Conservation (phyloP, 2,888 invertebrate genomes). For the Limnephilus marmoratus region DNA sequence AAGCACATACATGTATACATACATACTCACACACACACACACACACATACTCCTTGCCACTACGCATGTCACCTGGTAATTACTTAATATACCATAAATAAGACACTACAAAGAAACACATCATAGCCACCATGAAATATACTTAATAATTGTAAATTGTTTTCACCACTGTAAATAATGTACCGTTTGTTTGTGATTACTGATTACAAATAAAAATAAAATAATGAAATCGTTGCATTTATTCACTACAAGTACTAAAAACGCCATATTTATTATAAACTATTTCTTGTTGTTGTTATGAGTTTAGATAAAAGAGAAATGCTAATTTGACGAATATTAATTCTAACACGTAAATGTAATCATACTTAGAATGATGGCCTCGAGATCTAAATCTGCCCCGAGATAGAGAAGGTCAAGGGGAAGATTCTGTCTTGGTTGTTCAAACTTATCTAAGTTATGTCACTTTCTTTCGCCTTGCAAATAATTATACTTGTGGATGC, state of each 20-base stretch:
- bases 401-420: background rate
- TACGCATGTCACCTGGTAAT: too few species aligned
- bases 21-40: too few species aligned
- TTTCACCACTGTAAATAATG: too few species aligned
- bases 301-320: background rate
- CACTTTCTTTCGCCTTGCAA: background rate
- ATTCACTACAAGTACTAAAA: background rate
- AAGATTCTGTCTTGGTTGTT: background rate
- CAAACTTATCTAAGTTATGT: background rate
- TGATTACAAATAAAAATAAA: too few species aligned
- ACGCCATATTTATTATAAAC: background rate
- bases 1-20: too few species aligned
- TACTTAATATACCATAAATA: too few species aligned
- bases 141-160: too few species aligned
- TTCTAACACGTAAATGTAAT: background rate
- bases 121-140: too few species aligned
- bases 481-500: too few species aligned
- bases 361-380: background rate
- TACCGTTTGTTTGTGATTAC: too few species aligned
- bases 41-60: too few species aligned
- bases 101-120: too few species aligned
- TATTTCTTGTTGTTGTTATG: background rate
- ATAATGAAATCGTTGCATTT: background rate
- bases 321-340: background rate
- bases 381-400: background rate